Evolutionary conservation across 2,113 vertebrate species (phyloP).

Genomic region (Datnioides undecimradiatus): DNA sequence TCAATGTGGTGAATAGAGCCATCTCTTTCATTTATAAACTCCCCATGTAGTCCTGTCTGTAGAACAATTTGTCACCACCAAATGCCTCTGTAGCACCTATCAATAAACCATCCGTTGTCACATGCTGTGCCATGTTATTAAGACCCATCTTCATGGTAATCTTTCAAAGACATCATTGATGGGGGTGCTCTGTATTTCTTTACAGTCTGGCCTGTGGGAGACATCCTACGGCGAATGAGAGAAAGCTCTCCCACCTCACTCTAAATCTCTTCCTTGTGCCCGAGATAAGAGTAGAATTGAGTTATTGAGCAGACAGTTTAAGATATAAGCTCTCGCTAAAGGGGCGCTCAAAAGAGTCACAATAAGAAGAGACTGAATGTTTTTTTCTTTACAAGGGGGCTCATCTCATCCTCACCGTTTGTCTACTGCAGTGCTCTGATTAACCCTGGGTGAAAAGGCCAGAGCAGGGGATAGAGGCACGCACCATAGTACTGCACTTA

Average conservation of each 20-base stretch:
- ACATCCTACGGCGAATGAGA: constrained; percentile 42
- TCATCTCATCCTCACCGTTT: constrained; percentile 34
- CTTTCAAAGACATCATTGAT: constrained; percentile 71
- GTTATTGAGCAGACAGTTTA: constrained; percentile 79
- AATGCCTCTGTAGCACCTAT: constrained; percentile 48
- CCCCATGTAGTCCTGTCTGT: constrained; percentile 32
- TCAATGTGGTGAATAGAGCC: constrained; percentile 50
- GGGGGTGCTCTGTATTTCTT: constrained; percentile 64
- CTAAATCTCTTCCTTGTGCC: constrained; percentile 76
- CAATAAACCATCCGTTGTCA: constrained; percentile 70
- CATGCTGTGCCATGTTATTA: constrained; percentile 63
- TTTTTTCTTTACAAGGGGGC: constrained; percentile 38
- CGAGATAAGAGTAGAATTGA: constrained; percentile 79
- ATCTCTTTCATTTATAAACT: constrained; percentile 49
- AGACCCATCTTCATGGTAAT: constrained; percentile 68
- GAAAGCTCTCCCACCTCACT: constrained; percentile 61
- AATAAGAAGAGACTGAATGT: constrained; percentile 51
- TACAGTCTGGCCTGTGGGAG: constrained; percentile 51
- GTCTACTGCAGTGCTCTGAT: constrained; percentile 33
- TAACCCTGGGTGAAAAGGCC: constrained; percentile 26
- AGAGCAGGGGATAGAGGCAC: background rate
- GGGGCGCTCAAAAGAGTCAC: constrained; percentile 49
- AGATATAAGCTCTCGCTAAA: constrained; percentile 78
- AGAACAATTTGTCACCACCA: constrained; percentile 50
- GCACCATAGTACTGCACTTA: background rate